These are phyloP conservation scores for Unio delphinus DNA, from an alignment of 2,888 invertebrate species.

Conservation along the genomic window DNA sequence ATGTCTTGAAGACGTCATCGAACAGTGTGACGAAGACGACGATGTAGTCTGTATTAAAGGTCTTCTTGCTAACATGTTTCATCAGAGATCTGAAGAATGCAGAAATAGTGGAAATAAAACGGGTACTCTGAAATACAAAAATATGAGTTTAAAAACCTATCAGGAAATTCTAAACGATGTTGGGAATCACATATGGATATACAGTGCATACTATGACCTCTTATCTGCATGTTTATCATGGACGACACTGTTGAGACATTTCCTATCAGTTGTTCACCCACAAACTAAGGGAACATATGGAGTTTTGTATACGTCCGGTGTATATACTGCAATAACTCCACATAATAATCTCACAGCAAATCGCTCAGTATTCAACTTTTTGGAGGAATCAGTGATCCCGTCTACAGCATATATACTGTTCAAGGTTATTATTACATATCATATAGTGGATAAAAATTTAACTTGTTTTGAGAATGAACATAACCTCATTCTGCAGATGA, in stretches of 20 bases:
- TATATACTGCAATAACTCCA: slow-evolving; percentile 2
- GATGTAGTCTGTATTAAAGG: not conserved
- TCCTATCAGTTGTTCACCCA: slow-evolving; percentile 1
- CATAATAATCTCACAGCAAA: slow-evolving; percentile 5
- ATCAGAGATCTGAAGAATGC: slow-evolving; percentile 4
- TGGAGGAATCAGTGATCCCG: slow-evolving; percentile 3
- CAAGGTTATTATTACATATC: not conserved
- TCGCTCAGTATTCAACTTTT: not conserved
- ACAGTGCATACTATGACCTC: slow-evolving; percentile 8
- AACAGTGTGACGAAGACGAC: not conserved
- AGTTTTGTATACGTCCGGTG: not conserved
- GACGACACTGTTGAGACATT: slow-evolving; percentile 3
- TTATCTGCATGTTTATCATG: not conserved
- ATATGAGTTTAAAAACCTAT: not conserved
- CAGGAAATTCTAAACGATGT: too few relatives aligned
- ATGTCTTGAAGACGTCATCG: too few relatives aligned
- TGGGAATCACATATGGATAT: slow-evolving; percentile 1
- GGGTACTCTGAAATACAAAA: not conserved
- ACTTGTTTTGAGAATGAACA: too few relatives aligned
- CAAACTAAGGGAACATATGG: not conserved
- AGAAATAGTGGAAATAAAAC: not conserved
- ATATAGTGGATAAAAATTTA: too few relatives aligned
- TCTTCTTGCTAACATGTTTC: slow-evolving; percentile 7
- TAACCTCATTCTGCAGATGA: too few relatives aligned
- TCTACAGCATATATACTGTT: slow-evolving; percentile 5